phyloP scores from a whole-genome alignment of 2,888 invertebrate genomes.

The Zhengitettix transpicula region DNA sequence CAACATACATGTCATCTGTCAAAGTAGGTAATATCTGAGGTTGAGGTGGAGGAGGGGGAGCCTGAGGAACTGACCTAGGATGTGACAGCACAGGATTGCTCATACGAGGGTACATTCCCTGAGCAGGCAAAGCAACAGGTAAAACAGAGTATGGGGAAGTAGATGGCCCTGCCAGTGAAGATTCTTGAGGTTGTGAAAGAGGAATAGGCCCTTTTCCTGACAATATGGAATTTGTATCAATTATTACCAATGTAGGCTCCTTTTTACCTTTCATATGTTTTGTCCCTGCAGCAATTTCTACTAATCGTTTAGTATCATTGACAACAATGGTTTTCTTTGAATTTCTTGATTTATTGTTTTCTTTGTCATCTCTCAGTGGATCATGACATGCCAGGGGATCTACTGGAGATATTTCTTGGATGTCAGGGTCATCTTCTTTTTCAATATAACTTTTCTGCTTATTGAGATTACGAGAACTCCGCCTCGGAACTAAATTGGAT shows the following conservation, averaged over 20 bases:
- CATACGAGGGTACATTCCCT: constrained; percentile 36
- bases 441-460: constrained; percentile 33
- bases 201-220: constrained; percentile 43
- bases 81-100: constrained; percentile 15
- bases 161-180: not conserved
- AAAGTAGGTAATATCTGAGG: constrained; percentile 60
- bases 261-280: constrained; percentile 37
- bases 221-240: constrained; percentile 57
- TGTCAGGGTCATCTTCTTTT: constrained; percentile 29
- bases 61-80: constrained; percentile 10
- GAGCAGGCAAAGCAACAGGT: constrained; percentile 27
- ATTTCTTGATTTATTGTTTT: constrained; percentile 7
- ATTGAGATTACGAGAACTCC: constrained; percentile 39
- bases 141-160: constrained; percentile 13
- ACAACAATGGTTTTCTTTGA: constrained; percentile 36
- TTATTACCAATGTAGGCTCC: constrained; percentile 59
- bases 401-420: constrained; percentile 42
- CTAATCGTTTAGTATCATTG: constrained; percentile 52
- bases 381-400: constrained; percentile 34
- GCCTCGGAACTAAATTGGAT: constrained; percentile 28
- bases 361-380: constrained; percentile 5
- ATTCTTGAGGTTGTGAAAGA: constrained; percentile 17
- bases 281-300: constrained; percentile 49
- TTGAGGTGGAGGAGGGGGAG: constrained; percentile 25
- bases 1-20: constrained; percentile 83